These are phyloP conservation scores for Sebastes nivosus DNA, from an alignment of 2,797 vertebrate species.

Conservation along the genomic window DNA sequence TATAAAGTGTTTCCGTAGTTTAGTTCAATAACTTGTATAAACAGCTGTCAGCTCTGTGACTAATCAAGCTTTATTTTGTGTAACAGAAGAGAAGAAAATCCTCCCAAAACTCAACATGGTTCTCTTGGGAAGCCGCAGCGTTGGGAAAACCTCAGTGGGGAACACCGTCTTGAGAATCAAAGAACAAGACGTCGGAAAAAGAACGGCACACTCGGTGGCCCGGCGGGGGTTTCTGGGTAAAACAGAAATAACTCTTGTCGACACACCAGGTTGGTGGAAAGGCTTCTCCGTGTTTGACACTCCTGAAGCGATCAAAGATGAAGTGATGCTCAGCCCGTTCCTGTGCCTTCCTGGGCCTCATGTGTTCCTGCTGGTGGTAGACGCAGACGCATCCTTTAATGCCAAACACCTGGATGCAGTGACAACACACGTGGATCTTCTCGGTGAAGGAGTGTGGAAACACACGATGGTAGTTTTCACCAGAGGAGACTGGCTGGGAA, in stretches of 20 bases:
- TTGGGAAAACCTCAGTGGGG: slow-evolving; percentile 54
- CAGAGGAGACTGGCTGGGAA: slow-evolving; percentile 60
- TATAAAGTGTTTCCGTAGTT: not conserved
- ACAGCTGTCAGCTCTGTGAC: not conserved
- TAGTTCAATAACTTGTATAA: not conserved
- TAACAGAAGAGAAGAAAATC: slow-evolving; percentile 1
- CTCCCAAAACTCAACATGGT: slow-evolving; percentile 42
- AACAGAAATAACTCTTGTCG: slow-evolving; percentile 52
- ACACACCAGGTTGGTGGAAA: slow-evolving; percentile 69
- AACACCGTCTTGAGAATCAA: slow-evolving; percentile 54
- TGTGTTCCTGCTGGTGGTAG: slow-evolving; percentile 55
- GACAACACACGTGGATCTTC: slow-evolving; percentile 53
- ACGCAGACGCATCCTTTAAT: slow-evolving; percentile 54
- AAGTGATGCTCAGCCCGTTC: slow-evolving; percentile 48
- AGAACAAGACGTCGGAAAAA: slow-evolving; percentile 3
- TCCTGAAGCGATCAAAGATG: slow-evolving; percentile 52
- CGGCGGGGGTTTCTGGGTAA: slow-evolving; percentile 15
- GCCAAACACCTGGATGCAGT: slow-evolving; percentile 16
- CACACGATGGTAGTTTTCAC: slow-evolving; percentile 59
- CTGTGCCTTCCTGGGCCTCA: slow-evolving; percentile 61
- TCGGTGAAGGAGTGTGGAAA: slow-evolving; percentile 47
- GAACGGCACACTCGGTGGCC: not conserved
- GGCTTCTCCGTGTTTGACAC: slow-evolving; percentile 34
- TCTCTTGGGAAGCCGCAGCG: slow-evolving; percentile 54
- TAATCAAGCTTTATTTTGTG: slow-evolving; percentile 18